These are phyloP conservation scores for Pristionchus maxplancki DNA, from an alignment of 2,888 invertebrate species.

Conservation along the genomic window DNA sequence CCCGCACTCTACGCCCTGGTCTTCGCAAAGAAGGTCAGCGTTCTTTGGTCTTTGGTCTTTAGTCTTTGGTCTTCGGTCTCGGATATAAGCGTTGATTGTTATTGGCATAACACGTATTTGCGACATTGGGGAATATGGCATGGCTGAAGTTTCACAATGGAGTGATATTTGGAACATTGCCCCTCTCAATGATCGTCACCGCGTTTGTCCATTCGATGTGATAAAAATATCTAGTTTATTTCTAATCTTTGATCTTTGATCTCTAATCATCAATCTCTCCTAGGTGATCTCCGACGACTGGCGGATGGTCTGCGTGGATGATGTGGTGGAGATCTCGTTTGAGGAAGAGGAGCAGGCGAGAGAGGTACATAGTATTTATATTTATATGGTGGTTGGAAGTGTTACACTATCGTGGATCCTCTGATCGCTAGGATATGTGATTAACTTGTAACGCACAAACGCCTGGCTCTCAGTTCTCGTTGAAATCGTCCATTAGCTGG, in stretches of 20 bases:
- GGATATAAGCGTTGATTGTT: neutral
- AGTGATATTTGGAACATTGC: neutral
- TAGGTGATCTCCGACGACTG: constrained; percentile 57
- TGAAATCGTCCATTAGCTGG: too few relatives aligned
- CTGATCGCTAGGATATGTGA: too few relatives aligned
- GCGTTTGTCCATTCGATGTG: too few relatives aligned
- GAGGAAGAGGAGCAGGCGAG: constrained; percentile 55
- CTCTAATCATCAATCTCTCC: too few relatives aligned
- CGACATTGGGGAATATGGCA: neutral
- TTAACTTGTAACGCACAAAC: too few relatives aligned
- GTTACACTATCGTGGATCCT: too few relatives aligned
- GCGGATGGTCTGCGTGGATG: constrained; percentile 57
- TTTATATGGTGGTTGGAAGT: too few relatives aligned
- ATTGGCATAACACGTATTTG: neutral
- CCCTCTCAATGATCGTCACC: neutral
- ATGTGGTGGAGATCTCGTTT: constrained; percentile 63
- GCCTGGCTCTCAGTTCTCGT: too few relatives aligned
- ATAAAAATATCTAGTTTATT: too few relatives aligned
- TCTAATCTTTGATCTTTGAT: too few relatives aligned
- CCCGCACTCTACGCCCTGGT: constrained; percentile 60
- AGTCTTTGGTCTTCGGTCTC: neutral
- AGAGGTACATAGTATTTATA: constrained; percentile 49
- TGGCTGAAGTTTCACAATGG: neutral
- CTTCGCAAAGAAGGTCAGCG: constrained; percentile 62
- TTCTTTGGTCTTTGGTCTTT: neutral